These are phyloP conservation scores for Leiothrix lutea DNA, from an alignment of 2,113 vertebrate species.

Conservation along the genomic window DNA sequence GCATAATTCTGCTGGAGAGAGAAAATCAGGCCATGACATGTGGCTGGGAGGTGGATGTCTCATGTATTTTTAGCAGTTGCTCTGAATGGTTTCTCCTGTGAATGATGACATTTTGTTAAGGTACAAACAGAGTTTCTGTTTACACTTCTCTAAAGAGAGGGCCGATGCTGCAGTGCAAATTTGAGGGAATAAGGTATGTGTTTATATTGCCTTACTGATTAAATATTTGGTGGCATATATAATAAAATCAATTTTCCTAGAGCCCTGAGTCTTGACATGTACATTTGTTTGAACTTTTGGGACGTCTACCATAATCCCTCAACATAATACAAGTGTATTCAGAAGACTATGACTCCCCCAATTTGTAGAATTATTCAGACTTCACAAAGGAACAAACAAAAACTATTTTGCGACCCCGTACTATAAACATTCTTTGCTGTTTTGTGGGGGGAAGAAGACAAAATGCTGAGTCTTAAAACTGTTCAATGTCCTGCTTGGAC, in stretches of 20 bases:
- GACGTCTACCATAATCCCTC: slow-evolving; percentile 48
- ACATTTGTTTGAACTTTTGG: slow-evolving; percentile 66
- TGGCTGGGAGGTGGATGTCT: neutral
- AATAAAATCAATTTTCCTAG: slow-evolving; percentile 60
- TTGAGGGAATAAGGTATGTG: slow-evolving; percentile 7
- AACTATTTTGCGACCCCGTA: neutral
- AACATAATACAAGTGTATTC: neutral
- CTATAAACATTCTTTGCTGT: neutral
- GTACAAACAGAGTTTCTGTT: slow-evolving; percentile 54
- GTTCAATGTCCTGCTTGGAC: neutral
- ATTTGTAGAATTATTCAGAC: slow-evolving; percentile 12
- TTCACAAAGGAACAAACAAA: slow-evolving; percentile 50
- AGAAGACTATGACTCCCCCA: slow-evolving; percentile 6
- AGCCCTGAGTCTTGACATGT: slow-evolving; percentile 29
- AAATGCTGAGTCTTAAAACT: neutral
- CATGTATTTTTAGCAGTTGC: neutral
- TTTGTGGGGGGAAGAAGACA: neutral
- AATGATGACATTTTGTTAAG: slow-evolving; percentile 20
- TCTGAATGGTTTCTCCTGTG: neutral
- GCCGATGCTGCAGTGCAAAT: neutral
- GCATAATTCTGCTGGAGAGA: neutral
- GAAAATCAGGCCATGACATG: neutral
- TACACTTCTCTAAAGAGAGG: slow-evolving; percentile 24
- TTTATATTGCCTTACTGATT: slow-evolving; percentile 55
- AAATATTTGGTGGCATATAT: slow-evolving; percentile 54